phyloP scores from a whole-genome alignment of 2,113 vertebrate species.

The Takifugu bimaculatus region DNA sequence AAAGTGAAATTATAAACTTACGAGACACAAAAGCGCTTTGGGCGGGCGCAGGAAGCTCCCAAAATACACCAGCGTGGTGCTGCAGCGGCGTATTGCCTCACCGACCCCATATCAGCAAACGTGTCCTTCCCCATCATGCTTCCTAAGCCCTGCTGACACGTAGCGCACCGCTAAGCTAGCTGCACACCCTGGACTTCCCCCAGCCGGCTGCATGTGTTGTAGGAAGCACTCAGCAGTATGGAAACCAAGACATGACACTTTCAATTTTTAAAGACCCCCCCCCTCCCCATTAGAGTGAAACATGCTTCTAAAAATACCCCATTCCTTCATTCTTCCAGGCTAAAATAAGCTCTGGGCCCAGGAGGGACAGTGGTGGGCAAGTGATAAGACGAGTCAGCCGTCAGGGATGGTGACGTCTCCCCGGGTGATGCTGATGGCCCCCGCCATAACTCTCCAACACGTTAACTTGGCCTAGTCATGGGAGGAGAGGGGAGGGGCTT shows the following conservation, averaged over 20 bases:
- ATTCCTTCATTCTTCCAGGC: constrained; percentile 48
- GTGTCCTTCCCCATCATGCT: constrained; percentile 56
- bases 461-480: constrained; percentile 46
- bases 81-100: constrained; percentile 59
- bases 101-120: constrained; percentile 58
- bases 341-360: constrained; percentile 50
- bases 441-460: constrained; percentile 31
- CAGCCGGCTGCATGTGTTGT: constrained; percentile 19
- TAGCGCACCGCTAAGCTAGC: constrained; percentile 40
- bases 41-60: constrained; percentile 42
- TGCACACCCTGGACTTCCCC: constrained; percentile 26
- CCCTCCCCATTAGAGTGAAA: constrained; percentile 30
- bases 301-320: constrained; percentile 27
- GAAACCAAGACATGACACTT: constrained; percentile 48
- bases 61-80: constrained; percentile 55
- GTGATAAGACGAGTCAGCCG: constrained; percentile 49
- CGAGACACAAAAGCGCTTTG: constrained; percentile 49
- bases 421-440: constrained; percentile 43
- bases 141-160: constrained; percentile 50
- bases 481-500: constrained; percentile 25
- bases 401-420: constrained; percentile 43
- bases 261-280: constrained; percentile 46
- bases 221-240: constrained; percentile 34
- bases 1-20: constrained; percentile 19
- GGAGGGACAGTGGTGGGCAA: constrained; percentile 41